phyloP scores from a whole-genome alignment of 1,140 invertebrate species.

The Apocrypta bakeri region DNA sequence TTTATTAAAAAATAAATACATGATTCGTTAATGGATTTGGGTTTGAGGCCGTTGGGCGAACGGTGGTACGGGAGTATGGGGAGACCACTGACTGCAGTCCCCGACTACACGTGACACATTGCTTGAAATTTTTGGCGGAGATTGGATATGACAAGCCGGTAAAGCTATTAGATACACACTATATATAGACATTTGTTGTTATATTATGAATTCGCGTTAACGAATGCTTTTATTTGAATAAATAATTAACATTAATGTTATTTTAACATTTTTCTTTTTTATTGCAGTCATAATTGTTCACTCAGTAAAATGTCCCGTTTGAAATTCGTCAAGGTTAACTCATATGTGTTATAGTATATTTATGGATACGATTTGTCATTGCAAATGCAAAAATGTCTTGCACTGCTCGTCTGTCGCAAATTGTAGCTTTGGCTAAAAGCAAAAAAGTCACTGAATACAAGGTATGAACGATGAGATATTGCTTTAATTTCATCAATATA shows the following conservation, averaged over 20 bases:
- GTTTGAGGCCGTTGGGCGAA: no score
- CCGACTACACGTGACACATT: constrained; percentile 7
- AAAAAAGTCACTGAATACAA: constrained; percentile 57
- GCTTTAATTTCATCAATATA: neutral
- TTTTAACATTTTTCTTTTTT: neutral
- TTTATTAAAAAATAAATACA: no score
- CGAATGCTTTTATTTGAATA: no score
- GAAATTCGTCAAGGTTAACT: constrained; percentile 12
- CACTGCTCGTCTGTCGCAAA: constrained; percentile 48
- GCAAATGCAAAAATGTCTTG: constrained; percentile 56
- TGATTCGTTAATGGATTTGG: no score
- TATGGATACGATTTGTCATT: no score
- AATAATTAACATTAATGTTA: neutral
- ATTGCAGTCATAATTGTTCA: neutral
- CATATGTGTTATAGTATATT: constrained; percentile 24
- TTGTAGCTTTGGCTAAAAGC: constrained; percentile 51
- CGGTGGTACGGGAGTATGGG: no score
- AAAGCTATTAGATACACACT: no score
- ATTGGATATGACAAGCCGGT: no score
- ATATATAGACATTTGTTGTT: no score
- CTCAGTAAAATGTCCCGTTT: neutral
- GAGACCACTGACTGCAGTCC: no score
- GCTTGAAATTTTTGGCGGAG: constrained; percentile 18
- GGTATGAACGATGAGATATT: constrained; percentile 46
- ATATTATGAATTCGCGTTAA: no score